phyloP scores from a whole-genome alignment of 2,888 invertebrate species.

The Xestia rhomboidea region DNA sequence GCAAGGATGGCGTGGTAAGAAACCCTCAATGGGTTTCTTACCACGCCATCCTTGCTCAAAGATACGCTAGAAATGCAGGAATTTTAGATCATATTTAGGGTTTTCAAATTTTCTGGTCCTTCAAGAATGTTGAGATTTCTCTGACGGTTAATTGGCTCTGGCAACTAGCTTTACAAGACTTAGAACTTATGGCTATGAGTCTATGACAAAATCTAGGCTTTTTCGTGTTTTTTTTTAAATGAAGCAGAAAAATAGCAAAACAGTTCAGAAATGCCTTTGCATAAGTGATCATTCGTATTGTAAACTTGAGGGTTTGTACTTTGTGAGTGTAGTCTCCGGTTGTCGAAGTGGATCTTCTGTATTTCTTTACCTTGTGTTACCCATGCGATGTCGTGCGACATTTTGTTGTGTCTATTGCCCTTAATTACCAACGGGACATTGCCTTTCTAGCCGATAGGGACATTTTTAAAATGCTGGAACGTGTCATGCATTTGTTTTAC shows the following conservation, averaged over 20 bases:
- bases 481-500: slow-evolving; percentile 33
- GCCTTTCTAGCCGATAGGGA: slow-evolving; percentile 50
- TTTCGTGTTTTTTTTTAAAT: not conserved
- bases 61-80: not conserved
- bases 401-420: slow-evolving; percentile 65
- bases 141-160: not conserved
- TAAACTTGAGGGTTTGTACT: not conserved
- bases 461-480: slow-evolving; percentile 42
- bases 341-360: slow-evolving; percentile 17
- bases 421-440: slow-evolving; percentile 61
- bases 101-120: not conserved
- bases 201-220: not conserved
- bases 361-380: not conserved
- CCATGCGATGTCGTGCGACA: slow-evolving; percentile 35
- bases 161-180: not conserved
- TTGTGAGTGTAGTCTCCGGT: not conserved
- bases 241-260: not conserved
- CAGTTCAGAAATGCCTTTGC: not conserved
- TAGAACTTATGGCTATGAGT: not conserved
- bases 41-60: too few species aligned
- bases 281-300: not conserved
- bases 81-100: not conserved
- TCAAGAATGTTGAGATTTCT: not conserved
- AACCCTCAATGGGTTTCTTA: too few species aligned
- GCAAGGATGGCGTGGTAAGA: not conserved